Evolutionary conservation across 2,888 invertebrate genomes (phyloP), one percentile per base, ranked within the genome.

Genomic region (Laothoe populi): DNA sequence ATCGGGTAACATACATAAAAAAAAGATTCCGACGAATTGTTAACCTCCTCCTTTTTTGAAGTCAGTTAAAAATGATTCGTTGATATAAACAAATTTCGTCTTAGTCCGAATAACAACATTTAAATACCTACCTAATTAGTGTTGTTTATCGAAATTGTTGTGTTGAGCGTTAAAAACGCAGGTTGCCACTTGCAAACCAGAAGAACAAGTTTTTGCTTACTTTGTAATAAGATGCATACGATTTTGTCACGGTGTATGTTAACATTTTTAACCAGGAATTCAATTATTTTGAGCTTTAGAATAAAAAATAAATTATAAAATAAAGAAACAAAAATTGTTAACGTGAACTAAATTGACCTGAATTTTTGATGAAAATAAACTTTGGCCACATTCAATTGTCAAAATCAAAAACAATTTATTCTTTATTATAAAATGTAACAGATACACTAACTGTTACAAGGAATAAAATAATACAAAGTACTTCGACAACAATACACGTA

Each of bases 401-500:
- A 10, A 49, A 31, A 26, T 16, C 3, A 49, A 31, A 31, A 31
- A 49, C 31, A 16, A 8, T 26, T 49, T 26, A n/a, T n/a, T 31
- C n/a, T 16, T 49, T 10, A 44, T 7, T 44, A 7, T 1, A 19
- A 19, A 19, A 8, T 44, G 10, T 44, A 19, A 10, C 1, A 44
- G 19, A 44, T 42, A 44, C 19, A 44, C 7, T 19, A 19, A 44
- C 19, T 0, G 5, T 19, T 44, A 19, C 19, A 19, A 19, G 8
- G 7, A 8, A 46, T 13, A 11, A 46, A 46, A 24, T 19, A 16
- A 0, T 19, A 11, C 19, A 19, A 16, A 53, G 2, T 53, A 5
- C 19, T 53, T 31, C 53, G 19, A 35, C 35, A 49, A 49, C 26
- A 53, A 31, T 53, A 19, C 16, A 35, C 46, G 48, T 35, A 19